Evolutionary conservation across 2,113 vertebrate genomes (phyloP).

Genomic region (Sciurus niger): DNA sequence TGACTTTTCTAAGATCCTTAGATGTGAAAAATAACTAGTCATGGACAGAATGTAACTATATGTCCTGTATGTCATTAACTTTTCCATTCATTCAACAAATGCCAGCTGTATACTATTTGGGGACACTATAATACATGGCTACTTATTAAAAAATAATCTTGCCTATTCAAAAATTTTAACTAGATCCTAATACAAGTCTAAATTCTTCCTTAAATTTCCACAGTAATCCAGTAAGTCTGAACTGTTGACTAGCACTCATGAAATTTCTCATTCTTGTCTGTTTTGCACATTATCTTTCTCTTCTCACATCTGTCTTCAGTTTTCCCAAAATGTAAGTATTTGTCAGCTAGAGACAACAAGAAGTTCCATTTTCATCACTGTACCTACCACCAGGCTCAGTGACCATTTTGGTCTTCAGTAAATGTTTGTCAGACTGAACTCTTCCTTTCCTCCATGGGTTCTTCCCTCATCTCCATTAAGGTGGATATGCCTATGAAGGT

Average conservation of each 20-base stretch:
- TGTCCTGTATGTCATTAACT: background rate
- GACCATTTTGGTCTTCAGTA: background rate
- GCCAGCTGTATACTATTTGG: background rate
- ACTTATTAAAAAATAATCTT: conserved; percentile 44
- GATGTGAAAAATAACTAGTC: background rate
- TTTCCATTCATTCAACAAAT: conserved; percentile 17
- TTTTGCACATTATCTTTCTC: background rate
- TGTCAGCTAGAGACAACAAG: background rate
- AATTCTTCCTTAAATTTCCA: background rate
- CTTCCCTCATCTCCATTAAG: background rate
- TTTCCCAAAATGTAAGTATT: background rate
- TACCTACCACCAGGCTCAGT: no score
- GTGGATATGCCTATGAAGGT: background rate
- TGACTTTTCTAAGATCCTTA: background rate
- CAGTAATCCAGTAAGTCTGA: background rate
- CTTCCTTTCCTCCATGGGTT: background rate
- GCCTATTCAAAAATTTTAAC: background rate
- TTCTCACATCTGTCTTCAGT: background rate
- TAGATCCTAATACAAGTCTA: background rate
- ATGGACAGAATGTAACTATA: background rate
- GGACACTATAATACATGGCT: background rate
- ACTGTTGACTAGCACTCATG: background rate
- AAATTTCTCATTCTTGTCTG: background rate
- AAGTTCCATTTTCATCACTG: background rate
- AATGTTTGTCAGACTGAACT: background rate